Evolutionary conservation across 2,888 invertebrate genomes (phyloP).

Genomic region (Drosophila greeni): DNA sequence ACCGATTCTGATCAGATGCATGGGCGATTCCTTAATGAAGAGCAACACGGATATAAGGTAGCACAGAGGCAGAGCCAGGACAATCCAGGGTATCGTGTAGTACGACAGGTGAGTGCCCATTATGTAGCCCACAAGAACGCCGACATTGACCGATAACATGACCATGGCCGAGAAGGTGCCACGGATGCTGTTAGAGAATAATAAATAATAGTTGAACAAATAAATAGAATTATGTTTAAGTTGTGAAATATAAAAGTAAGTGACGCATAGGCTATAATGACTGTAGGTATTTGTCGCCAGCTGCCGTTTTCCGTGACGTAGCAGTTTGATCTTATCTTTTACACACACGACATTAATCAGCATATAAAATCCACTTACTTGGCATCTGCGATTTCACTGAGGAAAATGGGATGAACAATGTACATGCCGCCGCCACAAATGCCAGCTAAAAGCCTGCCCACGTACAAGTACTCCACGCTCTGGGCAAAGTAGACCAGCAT

Average conservation of each 20-base stretch:
- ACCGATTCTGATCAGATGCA: slow-evolving; percentile 65
- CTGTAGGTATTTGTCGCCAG: slow-evolving; percentile 9
- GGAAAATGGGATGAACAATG: slow-evolving; percentile 67
- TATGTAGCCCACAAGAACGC: slow-evolving; percentile 73
- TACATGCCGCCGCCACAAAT: slow-evolving; percentile 68
- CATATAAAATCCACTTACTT: slow-evolving; percentile 54
- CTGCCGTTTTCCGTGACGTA: slow-evolving; percentile 19
- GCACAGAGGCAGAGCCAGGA: slow-evolving; percentile 60
- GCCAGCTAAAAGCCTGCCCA: slow-evolving; percentile 65
- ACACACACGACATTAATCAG: background rate
- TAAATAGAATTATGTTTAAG: background rate
- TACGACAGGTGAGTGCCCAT: slow-evolving; percentile 69
- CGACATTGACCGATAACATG: slow-evolving; percentile 72
- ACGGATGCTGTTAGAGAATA: slow-evolving; percentile 67
- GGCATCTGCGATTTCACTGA: slow-evolving; percentile 68
- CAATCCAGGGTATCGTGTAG: slow-evolving; percentile 63
- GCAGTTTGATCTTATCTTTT: slow-evolving; percentile 1
- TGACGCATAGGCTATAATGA: background rate
- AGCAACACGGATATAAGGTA: slow-evolving; percentile 58
- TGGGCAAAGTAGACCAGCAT: slow-evolving; percentile 58
- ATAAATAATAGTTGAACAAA: background rate
- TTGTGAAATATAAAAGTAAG: background rate
- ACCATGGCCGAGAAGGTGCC: slow-evolving; percentile 74
- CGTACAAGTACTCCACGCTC: slow-evolving; percentile 55
- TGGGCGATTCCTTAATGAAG: slow-evolving; percentile 74